Base-by-base conservation (phyloP, 2,888 invertebrate species). In the Diplazon laetatorius region DNA sequence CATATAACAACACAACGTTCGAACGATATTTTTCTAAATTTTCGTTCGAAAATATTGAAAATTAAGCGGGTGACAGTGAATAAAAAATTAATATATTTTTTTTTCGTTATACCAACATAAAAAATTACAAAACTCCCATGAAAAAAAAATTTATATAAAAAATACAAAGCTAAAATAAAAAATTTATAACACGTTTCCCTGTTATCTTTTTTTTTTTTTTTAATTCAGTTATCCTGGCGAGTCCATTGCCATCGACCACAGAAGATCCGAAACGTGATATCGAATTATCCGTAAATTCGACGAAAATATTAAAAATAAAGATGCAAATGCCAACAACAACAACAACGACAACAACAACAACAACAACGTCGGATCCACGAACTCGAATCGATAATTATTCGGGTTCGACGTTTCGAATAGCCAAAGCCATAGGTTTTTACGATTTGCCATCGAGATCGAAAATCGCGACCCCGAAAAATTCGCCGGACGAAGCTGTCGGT, bases 361-460 rank as follows among this genome's bases (percentile, higher is more conserved):
- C n/a, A 9, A 22, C 65, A 46, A 55, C 35, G 10, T n/a, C 42
- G 30, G 72, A 74, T 52, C 65, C 70, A 5, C 50, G 35, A 10
- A 30, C 44, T 12, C 14, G n/a, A 8, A 55, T 30, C 14, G 65
- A 63, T 5, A 35, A 42, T n/a, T 20, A 48, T 25, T 37, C 30
- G 44, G 46, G 57, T 57, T 25, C 76, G 25, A 87, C 74, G 66
- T 86, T 85, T 70, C 84, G 88, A 2, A 84, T 86, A 22, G 86
- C 88, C 12, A 89, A 89, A 72, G 88, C 88, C 2, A 88, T 89
- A 16, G 87, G 86, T 50, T 71, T 84, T 30, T 82, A 87, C 68
- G 81, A 78, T 62, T 82, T 85, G 1, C 80, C 83, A 22, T 78
- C 80, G 1, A 85, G 84, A 65, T 50, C 60, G 44, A 82, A 80